These are phyloP conservation scores for Rhinopomastus cyanomelas DNA, from an alignment of 2,113 vertebrate species.

Conservation along the genomic window DNA sequence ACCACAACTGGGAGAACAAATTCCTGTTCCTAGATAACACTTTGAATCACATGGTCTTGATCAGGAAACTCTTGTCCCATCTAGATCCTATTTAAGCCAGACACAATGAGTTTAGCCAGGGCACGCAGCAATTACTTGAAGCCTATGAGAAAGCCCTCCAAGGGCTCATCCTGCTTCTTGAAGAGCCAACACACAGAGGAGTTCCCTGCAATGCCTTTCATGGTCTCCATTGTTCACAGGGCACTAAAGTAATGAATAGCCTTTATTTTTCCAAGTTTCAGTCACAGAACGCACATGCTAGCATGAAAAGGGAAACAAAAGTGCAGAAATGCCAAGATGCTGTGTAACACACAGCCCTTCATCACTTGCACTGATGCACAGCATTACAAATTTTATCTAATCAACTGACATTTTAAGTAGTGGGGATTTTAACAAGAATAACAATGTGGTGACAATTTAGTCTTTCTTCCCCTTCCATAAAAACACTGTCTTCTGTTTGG, in stretches of 20 bases:
- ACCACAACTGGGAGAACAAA: not conserved
- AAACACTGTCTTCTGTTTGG: slow-evolving; percentile 82
- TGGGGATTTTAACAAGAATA: slow-evolving; percentile 74
- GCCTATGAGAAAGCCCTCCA: slow-evolving; percentile 28
- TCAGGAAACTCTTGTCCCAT: not conserved
- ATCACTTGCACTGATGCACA: slow-evolving; percentile 59
- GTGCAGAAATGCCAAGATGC: slow-evolving; percentile 54
- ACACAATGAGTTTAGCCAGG: slow-evolving; percentile 49
- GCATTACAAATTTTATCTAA: slow-evolving; percentile 73
- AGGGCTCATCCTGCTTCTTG: slow-evolving; percentile 31
- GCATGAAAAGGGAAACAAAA: slow-evolving; percentile 67
- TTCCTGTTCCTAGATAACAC: not conserved
- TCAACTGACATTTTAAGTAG: slow-evolving; percentile 74
- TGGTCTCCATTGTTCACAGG: slow-evolving; percentile 44
- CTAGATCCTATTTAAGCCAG: slow-evolving; percentile 16
- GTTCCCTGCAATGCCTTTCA: slow-evolving; percentile 52
- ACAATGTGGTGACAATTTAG: slow-evolving; percentile 79
- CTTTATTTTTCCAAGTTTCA: slow-evolving; percentile 56
- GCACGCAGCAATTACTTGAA: slow-evolving; percentile 54
- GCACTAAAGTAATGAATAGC: slow-evolving; percentile 63
- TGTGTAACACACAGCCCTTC: slow-evolving; percentile 41
- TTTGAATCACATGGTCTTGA: not conserved
- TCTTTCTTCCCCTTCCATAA: slow-evolving; percentile 67
- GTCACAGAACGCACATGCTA: slow-evolving; percentile 11
- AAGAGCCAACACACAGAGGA: slow-evolving; percentile 43